Evolutionary conservation across 2,113 vertebrate genomes (phyloP).

Genomic region (Callorhinus ursinus): DNA sequence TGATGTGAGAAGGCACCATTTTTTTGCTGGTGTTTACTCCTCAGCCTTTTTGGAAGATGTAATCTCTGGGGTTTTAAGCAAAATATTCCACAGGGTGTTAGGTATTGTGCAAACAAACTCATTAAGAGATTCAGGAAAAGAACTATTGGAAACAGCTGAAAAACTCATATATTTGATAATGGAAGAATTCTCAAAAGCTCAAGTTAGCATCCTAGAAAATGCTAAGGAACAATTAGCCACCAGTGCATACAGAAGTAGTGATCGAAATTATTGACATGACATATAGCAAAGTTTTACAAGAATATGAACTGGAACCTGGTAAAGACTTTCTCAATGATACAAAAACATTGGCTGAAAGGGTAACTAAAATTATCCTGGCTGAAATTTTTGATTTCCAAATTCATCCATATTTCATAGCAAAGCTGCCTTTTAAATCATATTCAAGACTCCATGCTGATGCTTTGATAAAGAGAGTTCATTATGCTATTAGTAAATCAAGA

Average conservation of each 20-base stretch:
- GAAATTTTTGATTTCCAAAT: constrained; percentile 51
- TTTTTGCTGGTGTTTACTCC: constrained; percentile 22
- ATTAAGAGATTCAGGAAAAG: constrained; percentile 40
- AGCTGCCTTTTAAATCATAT: constrained; percentile 39
- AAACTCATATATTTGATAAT: constrained; percentile 12
- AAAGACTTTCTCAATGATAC: neutral
- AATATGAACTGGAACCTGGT: constrained; percentile 22
- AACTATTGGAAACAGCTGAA: constrained; percentile 17
- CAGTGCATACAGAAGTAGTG: neutral
- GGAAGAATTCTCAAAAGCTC: constrained; percentile 48
- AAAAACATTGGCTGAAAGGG: constrained; percentile 44
- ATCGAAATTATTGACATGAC: neutral
- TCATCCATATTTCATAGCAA: constrained; percentile 40
- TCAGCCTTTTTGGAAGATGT: constrained; percentile 55
- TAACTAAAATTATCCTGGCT: constrained; percentile 54
- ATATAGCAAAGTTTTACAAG: constrained; percentile 35
- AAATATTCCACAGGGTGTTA: constrained; percentile 36
- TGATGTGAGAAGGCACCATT: neutral
- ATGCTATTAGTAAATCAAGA: neutral
- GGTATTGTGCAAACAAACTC: constrained; percentile 18
- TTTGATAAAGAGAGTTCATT: constrained; percentile 53
- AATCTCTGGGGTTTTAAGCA: constrained; percentile 44
- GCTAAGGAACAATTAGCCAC: neutral
- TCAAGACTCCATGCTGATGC: constrained; percentile 46
- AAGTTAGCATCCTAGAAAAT: constrained; percentile 50